phyloP scores from a whole-genome alignment of 1,140 invertebrate genomes.

The Colletes gigas region DNA sequence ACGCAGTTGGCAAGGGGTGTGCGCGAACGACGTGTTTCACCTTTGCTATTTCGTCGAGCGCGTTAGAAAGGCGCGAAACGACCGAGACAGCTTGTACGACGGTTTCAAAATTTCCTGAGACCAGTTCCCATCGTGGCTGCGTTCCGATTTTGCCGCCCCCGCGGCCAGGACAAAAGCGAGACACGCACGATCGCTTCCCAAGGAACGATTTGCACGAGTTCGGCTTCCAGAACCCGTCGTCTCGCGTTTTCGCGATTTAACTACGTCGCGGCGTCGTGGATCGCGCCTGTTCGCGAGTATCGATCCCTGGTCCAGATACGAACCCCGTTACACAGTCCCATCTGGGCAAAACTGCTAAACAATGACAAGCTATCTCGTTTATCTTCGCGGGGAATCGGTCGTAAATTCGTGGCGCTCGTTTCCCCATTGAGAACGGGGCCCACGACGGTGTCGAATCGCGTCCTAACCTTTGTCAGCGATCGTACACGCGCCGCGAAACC shows the following conservation, averaged over 20 bases:
- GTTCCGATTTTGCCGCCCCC: neutral
- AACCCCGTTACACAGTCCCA: neutral
- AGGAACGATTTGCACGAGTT: conserved; percentile 9
- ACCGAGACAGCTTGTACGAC: neutral
- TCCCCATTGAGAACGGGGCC: neutral
- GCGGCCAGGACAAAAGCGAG: neutral
- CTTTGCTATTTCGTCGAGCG: conserved; percentile 44
- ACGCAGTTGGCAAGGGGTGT: conserved; percentile 50
- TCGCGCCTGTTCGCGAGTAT: neutral
- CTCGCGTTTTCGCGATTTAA: no score
- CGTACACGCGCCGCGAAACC: neutral
- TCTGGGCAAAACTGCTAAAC: neutral
- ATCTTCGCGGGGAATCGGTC: conserved; percentile 9
- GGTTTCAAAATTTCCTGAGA: conserved; percentile 41
- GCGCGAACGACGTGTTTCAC: conserved; percentile 45
- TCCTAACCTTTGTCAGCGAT: conserved; percentile 34
- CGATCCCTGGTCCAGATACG: neutral
- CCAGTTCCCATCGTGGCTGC: neutral
- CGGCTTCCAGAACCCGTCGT: neutral
- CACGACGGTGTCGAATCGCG: conserved; percentile 25
- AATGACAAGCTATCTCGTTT: neutral
- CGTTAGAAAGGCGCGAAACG: conserved; percentile 52
- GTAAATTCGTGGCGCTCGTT: conserved; percentile 16
- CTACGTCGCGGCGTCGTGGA: no score
- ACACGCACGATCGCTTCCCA: neutral